Base-by-base conservation (phyloP, 2,113 vertebrate genomes). In the Argyrosomus japonicus region DNA sequence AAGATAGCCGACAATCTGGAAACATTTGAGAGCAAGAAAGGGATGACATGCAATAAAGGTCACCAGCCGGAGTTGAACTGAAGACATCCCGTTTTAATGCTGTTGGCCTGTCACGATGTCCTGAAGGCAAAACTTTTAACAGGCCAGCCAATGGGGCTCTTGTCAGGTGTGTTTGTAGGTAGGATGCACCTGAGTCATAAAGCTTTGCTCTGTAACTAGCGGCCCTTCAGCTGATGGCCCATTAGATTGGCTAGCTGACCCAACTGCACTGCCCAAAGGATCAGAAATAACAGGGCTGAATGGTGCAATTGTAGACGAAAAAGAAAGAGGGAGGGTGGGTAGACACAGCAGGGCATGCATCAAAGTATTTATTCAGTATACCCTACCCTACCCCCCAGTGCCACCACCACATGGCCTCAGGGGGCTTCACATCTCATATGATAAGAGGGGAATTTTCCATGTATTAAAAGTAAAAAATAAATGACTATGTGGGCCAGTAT, bases 181-280 rank as follows among this genome's bases (percentile, higher is more conserved):
- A 56, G 62, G 88, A 89, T 86, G 58, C 83, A 88, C 87, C 83
- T 83, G 85, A 87, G 84, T 84, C 84, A 87, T 85, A 87, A 86
- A 87, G 73, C 82, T 71, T 78, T 72, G 64, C 79, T 87, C 73
- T 89, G 58, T 89, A 83, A 87, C 72, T 68, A 86, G 62, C 60
- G 60, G 21, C 48, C 56, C 18, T 78, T 77, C 15, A 75, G 67
- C 57, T 86, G 68, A 90, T 78, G 43, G 76, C 27, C 54, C 47
- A 64, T 86, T 86, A 90, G 57, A 84, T 62, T 48, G 48, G 43
- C 76, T 75, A 25, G 68, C 60, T 88, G 70, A 85, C 84, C 78
- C 2, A 71, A 77, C 56, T 64, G 70, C 48, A 83, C 68, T 64
- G 50, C 21, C 77, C 73, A 67, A 67, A 68, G 82, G 61, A 61